Percentiles rank a stretch among this genome's conserved stretches.
Conservation (phyloP, 2,888 invertebrate genomes). For the Drosophila robusta region DNA sequence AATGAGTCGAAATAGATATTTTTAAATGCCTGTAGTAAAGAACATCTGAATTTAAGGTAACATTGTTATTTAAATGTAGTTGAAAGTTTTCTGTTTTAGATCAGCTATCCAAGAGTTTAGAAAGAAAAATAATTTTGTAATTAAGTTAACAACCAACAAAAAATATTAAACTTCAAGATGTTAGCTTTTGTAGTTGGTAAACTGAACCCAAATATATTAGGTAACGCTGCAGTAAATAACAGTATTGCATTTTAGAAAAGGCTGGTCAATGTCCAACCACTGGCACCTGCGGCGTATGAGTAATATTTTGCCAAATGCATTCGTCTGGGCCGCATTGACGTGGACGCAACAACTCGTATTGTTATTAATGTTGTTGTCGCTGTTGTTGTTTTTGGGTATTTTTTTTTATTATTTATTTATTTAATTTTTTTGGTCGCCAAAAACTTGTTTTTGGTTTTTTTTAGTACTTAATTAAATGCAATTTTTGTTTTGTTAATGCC, state of each 20-base stretch:
- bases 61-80: too few relatives aligned
- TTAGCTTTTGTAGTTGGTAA: neutral
- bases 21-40: too few relatives aligned
- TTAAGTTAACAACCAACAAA: too few relatives aligned
- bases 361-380: neutral
- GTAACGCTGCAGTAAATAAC: neutral
- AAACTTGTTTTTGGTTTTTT: conserved; percentile 35
- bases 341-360: conserved; percentile 14
- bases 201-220: neutral
- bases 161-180: too few relatives aligned
- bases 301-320: conserved; percentile 33
- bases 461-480: conserved; percentile 40
- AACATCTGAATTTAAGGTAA: too few relatives aligned
- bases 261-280: conserved; percentile 9
- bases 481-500: conserved; percentile 30
- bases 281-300: conserved; percentile 43
- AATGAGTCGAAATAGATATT: too few relatives aligned
- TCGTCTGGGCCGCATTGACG: conserved; percentile 30
- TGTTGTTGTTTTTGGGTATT: conserved; percentile 3
- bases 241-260: conserved; percentile 1
- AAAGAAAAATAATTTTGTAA: too few relatives aligned
- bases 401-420: neutral
- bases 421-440: conserved; percentile 13
- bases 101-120: too few relatives aligned
- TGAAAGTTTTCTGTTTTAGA: too few relatives aligned